These are phyloP conservation scores for Theocolax elegans DNA, from an alignment of 1,140 invertebrate species.

Conservation along the genomic window DNA sequence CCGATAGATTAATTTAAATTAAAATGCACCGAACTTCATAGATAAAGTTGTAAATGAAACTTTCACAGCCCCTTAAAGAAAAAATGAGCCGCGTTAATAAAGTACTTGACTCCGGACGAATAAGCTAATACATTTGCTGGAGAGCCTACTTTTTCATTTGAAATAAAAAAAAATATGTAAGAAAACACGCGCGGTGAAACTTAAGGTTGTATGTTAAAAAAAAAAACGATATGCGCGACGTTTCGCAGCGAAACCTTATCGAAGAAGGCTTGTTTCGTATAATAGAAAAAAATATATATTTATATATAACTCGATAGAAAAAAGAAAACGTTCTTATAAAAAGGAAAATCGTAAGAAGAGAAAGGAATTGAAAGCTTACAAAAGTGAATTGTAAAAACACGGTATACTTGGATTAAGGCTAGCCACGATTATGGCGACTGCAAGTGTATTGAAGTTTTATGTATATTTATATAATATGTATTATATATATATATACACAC, in stretches of 20 bases:
- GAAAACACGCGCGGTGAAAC: background rate
- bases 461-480: no score
- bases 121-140: conserved; percentile 18
- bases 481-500: no score
- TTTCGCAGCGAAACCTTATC: background rate
- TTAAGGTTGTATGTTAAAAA: conserved; percentile 4
- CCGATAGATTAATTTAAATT: no score
- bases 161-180: conserved; percentile 7
- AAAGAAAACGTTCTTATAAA: background rate
- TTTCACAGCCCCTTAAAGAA: no score
- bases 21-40: no score
- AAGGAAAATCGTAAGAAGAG: background rate
- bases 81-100: conserved; percentile 32
- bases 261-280: background rate
- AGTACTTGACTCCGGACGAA: conserved; percentile 31
- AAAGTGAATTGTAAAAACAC: conserved; percentile 15
- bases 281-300: background rate
- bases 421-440: conserved; percentile 4
- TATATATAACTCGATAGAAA: background rate
- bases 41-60: no score
- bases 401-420: conserved; percentile 27
- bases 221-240: background rate
- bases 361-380: conserved; percentile 4
- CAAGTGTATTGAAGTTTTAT: no score
- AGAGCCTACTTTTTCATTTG: background rate